phyloP scores from a whole-genome alignment of 2,797 vertebrate genomes.

The Momotus momota region DNA sequence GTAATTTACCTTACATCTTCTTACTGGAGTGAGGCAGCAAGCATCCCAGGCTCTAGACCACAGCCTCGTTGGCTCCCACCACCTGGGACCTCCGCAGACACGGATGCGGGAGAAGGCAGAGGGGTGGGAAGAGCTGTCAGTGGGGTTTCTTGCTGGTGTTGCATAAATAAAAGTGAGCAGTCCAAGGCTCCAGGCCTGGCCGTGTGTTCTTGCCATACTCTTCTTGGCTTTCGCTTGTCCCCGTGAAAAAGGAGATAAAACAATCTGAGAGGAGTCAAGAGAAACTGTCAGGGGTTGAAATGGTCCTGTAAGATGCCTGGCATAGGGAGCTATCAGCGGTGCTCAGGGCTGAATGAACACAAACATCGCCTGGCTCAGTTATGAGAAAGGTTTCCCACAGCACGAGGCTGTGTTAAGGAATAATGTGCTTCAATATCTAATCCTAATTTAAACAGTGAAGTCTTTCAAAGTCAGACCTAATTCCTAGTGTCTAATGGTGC shows the following conservation, averaged over 20 bases:
- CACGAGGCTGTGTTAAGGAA: background rate
- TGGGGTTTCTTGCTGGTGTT: fast-evolving
- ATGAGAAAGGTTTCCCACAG: background rate
- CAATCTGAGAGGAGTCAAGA: background rate
- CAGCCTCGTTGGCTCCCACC: fast-evolving
- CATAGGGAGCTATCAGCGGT: fast-evolving
- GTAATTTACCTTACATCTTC: fast-evolving
- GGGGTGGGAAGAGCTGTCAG: fast-evolving
- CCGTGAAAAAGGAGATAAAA: fast-evolving
- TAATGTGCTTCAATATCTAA: background rate
- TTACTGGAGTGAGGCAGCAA: background rate
- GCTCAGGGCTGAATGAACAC: fast-evolving
- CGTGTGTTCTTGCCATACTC: fast-evolving
- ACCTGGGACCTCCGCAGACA: fast-evolving
- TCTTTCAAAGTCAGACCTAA: background rate
- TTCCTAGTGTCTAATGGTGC: background rate
- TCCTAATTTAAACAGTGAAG: background rate
- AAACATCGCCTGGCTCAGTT: background rate
- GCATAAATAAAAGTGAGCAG: fast-evolving
- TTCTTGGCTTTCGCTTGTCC: fast-evolving
- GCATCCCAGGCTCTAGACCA: fast-evolving
- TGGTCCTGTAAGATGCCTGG: fast-evolving
- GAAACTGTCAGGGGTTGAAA: fast-evolving
- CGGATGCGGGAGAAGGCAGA: fast-evolving
- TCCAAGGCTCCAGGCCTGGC: fast-evolving